Base-by-base conservation (phyloP, 1,140 invertebrate genomes). In the Chymomyza costata region DNA sequence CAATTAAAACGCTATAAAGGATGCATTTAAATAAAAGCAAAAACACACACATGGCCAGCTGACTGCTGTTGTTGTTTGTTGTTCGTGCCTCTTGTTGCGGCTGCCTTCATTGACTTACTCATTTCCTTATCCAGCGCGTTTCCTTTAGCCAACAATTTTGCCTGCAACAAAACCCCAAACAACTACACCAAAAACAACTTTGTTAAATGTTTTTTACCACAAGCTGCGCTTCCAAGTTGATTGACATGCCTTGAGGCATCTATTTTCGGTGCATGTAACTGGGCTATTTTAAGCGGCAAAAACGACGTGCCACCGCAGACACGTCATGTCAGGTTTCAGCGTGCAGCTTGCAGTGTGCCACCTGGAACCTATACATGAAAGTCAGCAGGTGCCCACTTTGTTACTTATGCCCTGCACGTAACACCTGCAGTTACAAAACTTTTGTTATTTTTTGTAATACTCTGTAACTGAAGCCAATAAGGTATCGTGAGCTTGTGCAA, bases 1-100 rank as follows among this genome's bases (percentile, higher is more conserved):
- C 67, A 78, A 78, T 78, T 78, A 78, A 78, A 78, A 67, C 73
- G 54, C 71, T 80, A 78, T 78, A 67, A 71, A 66, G 73, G 71
- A 78, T 78, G 67, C 71, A 78, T 80, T 78, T 80, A 78, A 52
- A 18, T 11, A 32, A 14, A 50, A 51, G 6, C 6, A 52, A 18
- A 7, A 6, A 11, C 7, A 16, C 7, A 14, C n/a, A n/a, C n/a
- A n/a, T n/a, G n/a, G n/a, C n/a, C n/a, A n/a, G n/a, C n/a, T n/a
- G n/a, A n/a, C n/a, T n/a, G n/a, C n/a, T n/a, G n/a, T n/a, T n/a
- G n/a, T n/a, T n/a, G n/a, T n/a, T n/a, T n/a, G n/a, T n/a, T n/a
- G n/a, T n/a, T n/a, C n/a, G 11, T 13, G 16, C 37, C 6, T 7
- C 38, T 48, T 51, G 44, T 38, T 48, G 39, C 10, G n/a, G 11